These are phyloP conservation scores for Trachelus tabidus DNA, from an alignment of 2,888 invertebrate species.

Conservation along the genomic window DNA sequence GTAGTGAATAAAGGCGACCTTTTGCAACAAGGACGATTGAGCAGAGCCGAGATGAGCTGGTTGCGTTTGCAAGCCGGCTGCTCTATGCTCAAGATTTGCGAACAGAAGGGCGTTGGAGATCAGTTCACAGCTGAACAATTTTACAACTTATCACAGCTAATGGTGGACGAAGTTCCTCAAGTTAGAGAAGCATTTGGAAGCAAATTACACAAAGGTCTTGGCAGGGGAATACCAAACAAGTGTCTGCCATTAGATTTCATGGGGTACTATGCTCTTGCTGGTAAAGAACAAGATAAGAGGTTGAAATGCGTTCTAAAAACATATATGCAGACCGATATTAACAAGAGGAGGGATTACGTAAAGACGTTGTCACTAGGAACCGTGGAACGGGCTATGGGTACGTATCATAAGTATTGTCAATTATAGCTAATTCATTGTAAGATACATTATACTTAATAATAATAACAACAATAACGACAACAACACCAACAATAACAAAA, in stretches of 20 bases:
- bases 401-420: slow-evolving; percentile 22
- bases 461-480: background rate
- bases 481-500: background rate
- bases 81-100: slow-evolving; percentile 96
- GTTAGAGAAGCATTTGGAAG: slow-evolving; percentile 90
- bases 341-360: slow-evolving; percentile 89
- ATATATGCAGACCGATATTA: slow-evolving; percentile 89
- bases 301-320: slow-evolving; percentile 77
- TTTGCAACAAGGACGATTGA: slow-evolving; percentile 79
- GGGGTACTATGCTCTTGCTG: slow-evolving; percentile 93
- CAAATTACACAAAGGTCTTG: slow-evolving; percentile 91
- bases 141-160: slow-evolving; percentile 90
- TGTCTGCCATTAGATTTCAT: slow-evolving; percentile 96
- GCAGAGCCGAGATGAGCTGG: slow-evolving; percentile 93
- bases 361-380: slow-evolving; percentile 83
- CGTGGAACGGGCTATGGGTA: slow-evolving; percentile 63
- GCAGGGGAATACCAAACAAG: slow-evolving; percentile 86
- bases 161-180: slow-evolving; percentile 88
- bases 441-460: slow-evolving; percentile 15
- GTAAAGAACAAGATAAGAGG: slow-evolving; percentile 87
- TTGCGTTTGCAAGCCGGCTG: slow-evolving; percentile 91
- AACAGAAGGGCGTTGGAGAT: slow-evolving; percentile 95
- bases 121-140: slow-evolving; percentile 95
- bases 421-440: slow-evolving; percentile 29
- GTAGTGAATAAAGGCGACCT: slow-evolving; percentile 93